phyloP scores from a whole-genome alignment of 1,140 invertebrate genomes.

The Latrodectus geometricus region DNA sequence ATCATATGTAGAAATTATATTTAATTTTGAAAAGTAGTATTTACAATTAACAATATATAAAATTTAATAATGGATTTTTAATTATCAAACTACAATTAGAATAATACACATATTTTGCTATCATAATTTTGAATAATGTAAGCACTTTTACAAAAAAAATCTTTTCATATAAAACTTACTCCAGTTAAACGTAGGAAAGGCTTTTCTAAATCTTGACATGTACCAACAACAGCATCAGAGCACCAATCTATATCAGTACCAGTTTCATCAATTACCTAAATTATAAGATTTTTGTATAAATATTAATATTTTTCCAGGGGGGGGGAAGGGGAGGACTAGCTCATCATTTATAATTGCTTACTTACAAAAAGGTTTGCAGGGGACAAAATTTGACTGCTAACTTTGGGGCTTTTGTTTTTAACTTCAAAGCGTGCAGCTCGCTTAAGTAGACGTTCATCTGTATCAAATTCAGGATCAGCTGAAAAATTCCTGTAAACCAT shows the following conservation, averaged over 20 bases:
- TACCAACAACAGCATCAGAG: slow-evolving; percentile 91
- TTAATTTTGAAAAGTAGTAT: no score
- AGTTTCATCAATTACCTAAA: slow-evolving; percentile 20
- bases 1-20: no score
- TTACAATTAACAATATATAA: no score
- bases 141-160: no score
- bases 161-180: slow-evolving; percentile 70
- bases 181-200: slow-evolving; percentile 92
- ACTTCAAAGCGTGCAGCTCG: slow-evolving; percentile 84
- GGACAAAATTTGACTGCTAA: background rate
- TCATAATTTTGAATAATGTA: no score
- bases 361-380: slow-evolving; percentile 64
- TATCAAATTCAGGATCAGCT: slow-evolving; percentile 66
- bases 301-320: background rate
- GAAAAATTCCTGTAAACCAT: slow-evolving; percentile 37
- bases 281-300: background rate
- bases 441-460: slow-evolving; percentile 68
- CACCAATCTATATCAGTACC: slow-evolving; percentile 77
- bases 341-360: background rate
- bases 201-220: slow-evolving; percentile 92
- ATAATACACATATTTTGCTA: no score
- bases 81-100: no score
- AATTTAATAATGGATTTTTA: no score
- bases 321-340: background rate
- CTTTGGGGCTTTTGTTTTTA: slow-evolving; percentile 64